These are phyloP conservation scores for Caenorhabditis macrosperma DNA, from an alignment of 2,888 invertebrate genomes.

Conservation along the genomic window DNA sequence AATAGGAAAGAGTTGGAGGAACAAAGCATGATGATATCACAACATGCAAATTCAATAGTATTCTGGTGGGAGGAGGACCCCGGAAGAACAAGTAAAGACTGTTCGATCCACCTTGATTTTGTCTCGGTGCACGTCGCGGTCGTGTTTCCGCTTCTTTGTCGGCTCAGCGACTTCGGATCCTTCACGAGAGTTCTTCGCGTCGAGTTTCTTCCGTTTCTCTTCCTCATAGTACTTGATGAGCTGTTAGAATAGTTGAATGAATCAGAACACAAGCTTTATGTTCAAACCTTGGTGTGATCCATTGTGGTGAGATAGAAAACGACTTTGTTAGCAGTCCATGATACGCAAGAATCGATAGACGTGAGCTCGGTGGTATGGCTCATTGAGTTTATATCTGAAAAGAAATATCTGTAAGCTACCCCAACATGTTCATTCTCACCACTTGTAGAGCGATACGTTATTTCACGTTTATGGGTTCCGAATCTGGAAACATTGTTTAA, in stretches of 20 bases:
- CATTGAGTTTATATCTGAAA: conserved; percentile 93
- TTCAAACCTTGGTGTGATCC: conserved; percentile 89
- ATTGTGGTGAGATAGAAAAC: conserved; percentile 98
- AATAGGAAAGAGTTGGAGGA: background rate
- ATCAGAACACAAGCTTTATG: background rate
- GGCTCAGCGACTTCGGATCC: conserved; percentile 19
- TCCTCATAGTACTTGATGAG: conserved; percentile 32
- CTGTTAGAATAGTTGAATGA: conserved; percentile 7
- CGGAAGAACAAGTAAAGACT: background rate
- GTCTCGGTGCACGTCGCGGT: background rate
- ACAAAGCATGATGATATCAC: background rate
- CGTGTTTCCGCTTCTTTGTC: background rate
- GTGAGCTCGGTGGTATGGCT: conserved; percentile 98
- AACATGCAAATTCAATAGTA: conserved; percentile 3
- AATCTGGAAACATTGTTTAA: conserved; percentile 30
- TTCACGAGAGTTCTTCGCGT: conserved; percentile 28
- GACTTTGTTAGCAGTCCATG: conserved; percentile 99
- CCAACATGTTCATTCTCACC: conserved; percentile 7
- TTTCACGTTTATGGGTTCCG: conserved; percentile 28
- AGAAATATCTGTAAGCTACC: background rate
- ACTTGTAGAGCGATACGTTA: conserved; percentile 28
- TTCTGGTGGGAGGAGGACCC: background rate
- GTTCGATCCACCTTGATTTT: background rate
- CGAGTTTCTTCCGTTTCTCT: conserved; percentile 19
- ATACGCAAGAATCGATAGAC: conserved; percentile 94